A percentile compares a stretch with the other conserved stretches of the same genome.
These are phyloP conservation scores for Ceratina japonica DNA, from an alignment of 1,140 invertebrate genomes.

Conservation along the genomic window DNA sequence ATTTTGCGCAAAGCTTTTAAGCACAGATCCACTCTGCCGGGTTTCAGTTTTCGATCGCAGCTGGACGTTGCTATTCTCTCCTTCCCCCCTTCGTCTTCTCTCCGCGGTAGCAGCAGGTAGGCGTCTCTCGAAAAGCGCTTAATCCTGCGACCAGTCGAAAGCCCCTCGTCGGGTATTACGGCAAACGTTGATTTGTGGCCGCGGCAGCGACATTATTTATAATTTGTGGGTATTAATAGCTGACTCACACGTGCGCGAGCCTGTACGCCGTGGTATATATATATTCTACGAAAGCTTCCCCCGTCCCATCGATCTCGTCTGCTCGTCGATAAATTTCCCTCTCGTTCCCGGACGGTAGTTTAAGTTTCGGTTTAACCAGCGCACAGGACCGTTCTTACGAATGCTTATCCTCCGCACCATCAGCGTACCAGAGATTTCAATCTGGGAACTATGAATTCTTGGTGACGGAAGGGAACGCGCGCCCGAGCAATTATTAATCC, in stretches of 20 bases:
- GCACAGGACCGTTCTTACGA: no score
- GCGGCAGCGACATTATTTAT: constrained; percentile 67
- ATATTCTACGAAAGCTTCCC: constrained; percentile 11
- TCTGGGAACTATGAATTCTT: constrained; percentile 6
- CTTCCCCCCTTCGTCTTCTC: constrained; percentile 43
- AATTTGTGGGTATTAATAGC: constrained; percentile 69
- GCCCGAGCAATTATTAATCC: constrained; percentile 11
- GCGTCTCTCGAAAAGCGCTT: constrained; percentile 62
- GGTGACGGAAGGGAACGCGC: not conserved
- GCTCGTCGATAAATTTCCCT: constrained; percentile 37
- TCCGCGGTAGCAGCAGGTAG: constrained; percentile 36
- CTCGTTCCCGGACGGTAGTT: not conserved
- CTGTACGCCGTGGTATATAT: not conserved
- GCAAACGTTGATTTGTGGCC: constrained; percentile 70
- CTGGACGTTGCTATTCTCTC: constrained; percentile 11
- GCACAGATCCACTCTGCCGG: constrained; percentile 50
- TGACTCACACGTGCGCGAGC: constrained; percentile 17
- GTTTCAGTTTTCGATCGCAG: constrained; percentile 57
- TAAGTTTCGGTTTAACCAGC: not conserved
- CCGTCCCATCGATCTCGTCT: constrained; percentile 22
- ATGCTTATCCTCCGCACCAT: not conserved
- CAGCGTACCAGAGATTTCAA: constrained; percentile 7
- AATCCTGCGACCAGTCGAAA: constrained; percentile 63
- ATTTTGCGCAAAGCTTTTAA: constrained; percentile 56
- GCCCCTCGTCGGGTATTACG: constrained; percentile 63